These are phyloP conservation scores for Actinemys pallida DNA, from an alignment of 2,113 vertebrate species.

Conservation along the genomic window DNA sequence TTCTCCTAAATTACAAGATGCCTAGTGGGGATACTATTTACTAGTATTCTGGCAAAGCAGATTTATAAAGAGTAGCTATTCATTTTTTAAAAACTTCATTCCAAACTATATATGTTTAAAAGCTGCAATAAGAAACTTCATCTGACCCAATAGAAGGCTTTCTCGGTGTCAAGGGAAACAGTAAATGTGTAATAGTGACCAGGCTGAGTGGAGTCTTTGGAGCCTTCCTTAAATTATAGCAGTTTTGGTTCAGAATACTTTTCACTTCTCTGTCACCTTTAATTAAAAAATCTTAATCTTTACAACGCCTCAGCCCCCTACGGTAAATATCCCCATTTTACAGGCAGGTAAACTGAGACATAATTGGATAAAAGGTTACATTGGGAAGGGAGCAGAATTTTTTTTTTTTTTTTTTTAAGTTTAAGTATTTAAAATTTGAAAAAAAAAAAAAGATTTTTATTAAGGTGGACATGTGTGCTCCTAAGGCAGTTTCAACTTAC, in stretches of 20 bases:
- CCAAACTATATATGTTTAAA: conserved; percentile 1
- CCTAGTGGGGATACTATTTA: neutral
- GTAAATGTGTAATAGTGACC: neutral
- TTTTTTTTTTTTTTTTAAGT: no score
- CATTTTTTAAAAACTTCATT: neutral
- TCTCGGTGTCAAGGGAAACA: neutral
- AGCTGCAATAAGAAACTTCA: neutral
- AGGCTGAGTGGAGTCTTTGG: neutral
- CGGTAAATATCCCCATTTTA: neutral
- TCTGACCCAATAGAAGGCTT: neutral
- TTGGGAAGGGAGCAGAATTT: neutral
- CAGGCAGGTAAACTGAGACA: neutral
- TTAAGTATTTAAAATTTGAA: no score
- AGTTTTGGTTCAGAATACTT: conserved; percentile 12
- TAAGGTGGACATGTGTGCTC: neutral
- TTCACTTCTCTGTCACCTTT: neutral
- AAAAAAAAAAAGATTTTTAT: neutral
- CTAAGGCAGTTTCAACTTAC: neutral
- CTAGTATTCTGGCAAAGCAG: neutral
- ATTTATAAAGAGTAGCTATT: neutral
- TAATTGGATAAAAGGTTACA: neutral
- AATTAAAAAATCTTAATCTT: neutral
- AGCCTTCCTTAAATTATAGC: conserved; percentile 4
- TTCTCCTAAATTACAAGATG: neutral
- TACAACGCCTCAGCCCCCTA: neutral